Conservation (phyloP, 1,140 invertebrate genomes). For the roundworm (Caenorhabditis elegans) region DNA sequence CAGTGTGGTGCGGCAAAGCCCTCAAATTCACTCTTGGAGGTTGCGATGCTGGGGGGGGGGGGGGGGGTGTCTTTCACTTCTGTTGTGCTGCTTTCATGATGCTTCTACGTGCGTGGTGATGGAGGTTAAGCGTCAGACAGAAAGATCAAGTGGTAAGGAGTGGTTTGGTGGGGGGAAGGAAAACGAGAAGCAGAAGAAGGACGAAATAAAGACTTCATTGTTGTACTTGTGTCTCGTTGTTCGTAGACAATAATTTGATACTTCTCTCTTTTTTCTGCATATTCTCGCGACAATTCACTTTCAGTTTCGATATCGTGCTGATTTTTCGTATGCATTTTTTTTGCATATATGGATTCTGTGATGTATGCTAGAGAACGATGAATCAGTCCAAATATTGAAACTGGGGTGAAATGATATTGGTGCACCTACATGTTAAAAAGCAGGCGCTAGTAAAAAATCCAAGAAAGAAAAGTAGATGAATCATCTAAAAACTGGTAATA, state of each 20-base stretch:
- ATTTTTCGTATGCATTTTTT: neutral
- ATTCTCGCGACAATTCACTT: conserved; percentile 3
- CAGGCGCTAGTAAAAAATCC: no score
- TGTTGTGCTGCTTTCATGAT: neutral
- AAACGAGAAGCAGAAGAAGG: neutral
- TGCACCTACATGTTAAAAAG: no score
- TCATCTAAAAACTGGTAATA: no score
- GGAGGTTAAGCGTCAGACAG: conserved; percentile 1
- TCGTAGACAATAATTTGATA: neutral
- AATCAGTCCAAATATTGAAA: no score
- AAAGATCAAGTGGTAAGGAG: neutral
- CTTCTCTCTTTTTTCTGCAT: neutral
- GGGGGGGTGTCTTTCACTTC: neutral
- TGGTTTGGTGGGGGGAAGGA: neutral
- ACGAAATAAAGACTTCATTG: conserved; percentile 12
- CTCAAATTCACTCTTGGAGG: conserved; percentile 18
- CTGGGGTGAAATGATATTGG: no score
- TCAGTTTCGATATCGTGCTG: neutral
- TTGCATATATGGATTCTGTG: neutral
- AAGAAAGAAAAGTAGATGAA: no score
- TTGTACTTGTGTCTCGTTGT: conserved; percentile 22
- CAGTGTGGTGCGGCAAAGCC: neutral
- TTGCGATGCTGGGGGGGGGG: no score
- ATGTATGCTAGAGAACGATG: neutral
- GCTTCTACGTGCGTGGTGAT: neutral